These are phyloP conservation scores for Galemys pyrenaicus DNA, from an alignment of 2,113 vertebrate genomes.

Conservation along the genomic window DNA sequence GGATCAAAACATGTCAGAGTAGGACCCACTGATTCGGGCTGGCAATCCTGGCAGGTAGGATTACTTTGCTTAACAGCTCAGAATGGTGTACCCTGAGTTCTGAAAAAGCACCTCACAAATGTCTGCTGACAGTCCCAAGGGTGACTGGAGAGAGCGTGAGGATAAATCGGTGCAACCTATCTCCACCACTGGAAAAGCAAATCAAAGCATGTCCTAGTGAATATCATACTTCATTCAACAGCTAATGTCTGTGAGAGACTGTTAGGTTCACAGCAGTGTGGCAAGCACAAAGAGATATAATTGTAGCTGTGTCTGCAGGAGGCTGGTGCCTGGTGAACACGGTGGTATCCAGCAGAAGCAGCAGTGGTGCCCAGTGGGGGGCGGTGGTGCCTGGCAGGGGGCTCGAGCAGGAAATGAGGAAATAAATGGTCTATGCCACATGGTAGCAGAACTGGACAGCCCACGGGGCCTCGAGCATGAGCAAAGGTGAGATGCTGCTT, in stretches of 20 bases:
- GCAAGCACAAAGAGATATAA: slow-evolving; percentile 52
- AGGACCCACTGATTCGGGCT: slow-evolving; percentile 52
- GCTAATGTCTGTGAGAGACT: slow-evolving; percentile 36
- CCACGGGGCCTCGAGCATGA: not conserved
- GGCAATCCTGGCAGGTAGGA: slow-evolving; percentile 63
- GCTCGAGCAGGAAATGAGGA: slow-evolving; percentile 34
- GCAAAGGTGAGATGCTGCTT: not conserved
- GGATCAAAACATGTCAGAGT: slow-evolving; percentile 71
- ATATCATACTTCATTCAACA: slow-evolving; percentile 54
- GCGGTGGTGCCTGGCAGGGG: slow-evolving; percentile 1
- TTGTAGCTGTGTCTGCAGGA: slow-evolving; percentile 54
- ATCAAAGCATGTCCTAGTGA: slow-evolving; percentile 61
- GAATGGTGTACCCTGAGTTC: not conserved
- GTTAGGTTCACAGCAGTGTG: slow-evolving; percentile 65
- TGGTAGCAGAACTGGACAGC: not conserved
- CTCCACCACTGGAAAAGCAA: slow-evolving; percentile 53
- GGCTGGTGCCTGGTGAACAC: slow-evolving; percentile 44
- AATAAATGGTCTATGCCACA: slow-evolving; percentile 26
- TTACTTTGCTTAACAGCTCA: slow-evolving; percentile 9
- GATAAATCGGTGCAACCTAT: slow-evolving; percentile 52
- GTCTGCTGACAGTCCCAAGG: not conserved
- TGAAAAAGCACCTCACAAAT: slow-evolving; percentile 21
- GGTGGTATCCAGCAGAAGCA: slow-evolving; percentile 34
- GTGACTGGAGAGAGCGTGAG: slow-evolving; percentile 38
- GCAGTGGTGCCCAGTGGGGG: not conserved